phyloP scores from a whole-genome alignment of 2,797 vertebrate genomes.

The Muraenolepis orangiensis region DNA sequence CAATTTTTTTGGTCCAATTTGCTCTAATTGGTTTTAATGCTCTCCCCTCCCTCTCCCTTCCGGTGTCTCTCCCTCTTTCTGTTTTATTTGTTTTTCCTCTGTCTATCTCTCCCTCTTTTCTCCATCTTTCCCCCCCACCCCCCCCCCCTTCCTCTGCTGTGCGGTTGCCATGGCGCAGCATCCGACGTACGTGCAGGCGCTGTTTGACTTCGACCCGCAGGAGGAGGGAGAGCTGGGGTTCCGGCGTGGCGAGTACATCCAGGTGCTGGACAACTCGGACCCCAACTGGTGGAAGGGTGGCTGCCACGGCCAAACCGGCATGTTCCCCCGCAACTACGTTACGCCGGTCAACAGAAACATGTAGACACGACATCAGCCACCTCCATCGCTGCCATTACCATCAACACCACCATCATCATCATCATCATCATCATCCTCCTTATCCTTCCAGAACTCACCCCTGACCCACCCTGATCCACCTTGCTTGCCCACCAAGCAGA shows the following conservation, averaged over 20 bases:
- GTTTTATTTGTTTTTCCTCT: background rate
- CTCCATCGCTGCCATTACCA: conserved; percentile 35
- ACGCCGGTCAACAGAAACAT: conserved; percentile 95
- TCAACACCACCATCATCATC: conserved; percentile 9
- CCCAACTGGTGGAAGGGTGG: conserved; percentile 98
- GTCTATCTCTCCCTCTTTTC: background rate
- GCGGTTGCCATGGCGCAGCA: conserved; percentile 72
- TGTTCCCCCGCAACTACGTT: conserved; percentile 99
- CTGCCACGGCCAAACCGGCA: conserved; percentile 95
- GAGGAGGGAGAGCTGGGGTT: conserved; percentile 97
- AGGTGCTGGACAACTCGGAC: conserved; percentile 96
- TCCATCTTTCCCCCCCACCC: too few species aligned
- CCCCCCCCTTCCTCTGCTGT: too few species aligned
- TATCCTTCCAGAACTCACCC: conserved; percentile 38
- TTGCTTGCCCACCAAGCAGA: conserved; percentile 47
- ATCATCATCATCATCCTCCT: conserved; percentile 37
- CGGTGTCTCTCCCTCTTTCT: background rate
- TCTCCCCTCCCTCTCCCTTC: background rate
- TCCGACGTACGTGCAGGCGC: conserved; percentile 94
- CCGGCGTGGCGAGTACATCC: conserved; percentile 95
- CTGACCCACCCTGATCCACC: conserved; percentile 19
- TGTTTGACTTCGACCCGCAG: conserved; percentile 98
- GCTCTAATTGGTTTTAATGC: background rate
- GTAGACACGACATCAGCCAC: conserved; percentile 88
- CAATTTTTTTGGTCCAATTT: background rate